Evolutionary conservation across 64 coral and sea anemone genomes (phyloP).

Genomic region (Pocillopora verrucosa): DNA sequence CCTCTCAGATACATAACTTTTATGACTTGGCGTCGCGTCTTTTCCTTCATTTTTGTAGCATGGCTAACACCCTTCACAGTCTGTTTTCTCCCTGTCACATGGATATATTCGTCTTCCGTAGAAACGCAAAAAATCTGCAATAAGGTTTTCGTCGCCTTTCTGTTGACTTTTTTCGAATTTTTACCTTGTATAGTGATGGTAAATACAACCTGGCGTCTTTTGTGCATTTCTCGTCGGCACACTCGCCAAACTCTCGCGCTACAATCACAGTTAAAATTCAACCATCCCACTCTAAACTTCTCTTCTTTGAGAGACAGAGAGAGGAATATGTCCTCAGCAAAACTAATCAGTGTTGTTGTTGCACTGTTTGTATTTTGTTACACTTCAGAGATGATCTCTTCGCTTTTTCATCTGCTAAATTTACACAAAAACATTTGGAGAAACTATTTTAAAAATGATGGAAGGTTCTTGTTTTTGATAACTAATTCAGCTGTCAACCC

Average conservation of each 20-base stretch:
- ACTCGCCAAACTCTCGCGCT: neutral
- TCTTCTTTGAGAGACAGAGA: neutral
- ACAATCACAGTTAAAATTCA: neutral
- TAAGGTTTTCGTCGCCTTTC: neutral
- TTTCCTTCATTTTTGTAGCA: neutral
- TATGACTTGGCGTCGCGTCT: neutral
- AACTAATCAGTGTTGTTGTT: neutral
- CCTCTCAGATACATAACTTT: neutral
- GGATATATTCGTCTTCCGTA: neutral
- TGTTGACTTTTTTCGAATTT: slow-evolving; percentile 5
- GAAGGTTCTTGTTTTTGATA: neutral
- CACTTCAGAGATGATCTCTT: neutral
- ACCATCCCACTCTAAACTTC: neutral
- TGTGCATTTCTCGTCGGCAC: neutral
- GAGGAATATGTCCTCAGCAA: neutral
- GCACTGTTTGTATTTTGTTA: slow-evolving; percentile 12
- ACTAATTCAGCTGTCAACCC: slow-evolving; percentile 3
- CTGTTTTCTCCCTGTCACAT: neutral
- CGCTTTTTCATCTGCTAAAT: neutral
- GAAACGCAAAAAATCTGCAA: neutral
- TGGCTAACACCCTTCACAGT: neutral
- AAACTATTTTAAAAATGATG: neutral
- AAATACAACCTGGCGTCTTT: neutral
- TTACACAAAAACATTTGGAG: neutral
- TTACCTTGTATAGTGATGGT: slow-evolving; percentile 4